Conservation (phyloP, 2,888 invertebrate species). For the Agrilus cyanescens region DNA sequence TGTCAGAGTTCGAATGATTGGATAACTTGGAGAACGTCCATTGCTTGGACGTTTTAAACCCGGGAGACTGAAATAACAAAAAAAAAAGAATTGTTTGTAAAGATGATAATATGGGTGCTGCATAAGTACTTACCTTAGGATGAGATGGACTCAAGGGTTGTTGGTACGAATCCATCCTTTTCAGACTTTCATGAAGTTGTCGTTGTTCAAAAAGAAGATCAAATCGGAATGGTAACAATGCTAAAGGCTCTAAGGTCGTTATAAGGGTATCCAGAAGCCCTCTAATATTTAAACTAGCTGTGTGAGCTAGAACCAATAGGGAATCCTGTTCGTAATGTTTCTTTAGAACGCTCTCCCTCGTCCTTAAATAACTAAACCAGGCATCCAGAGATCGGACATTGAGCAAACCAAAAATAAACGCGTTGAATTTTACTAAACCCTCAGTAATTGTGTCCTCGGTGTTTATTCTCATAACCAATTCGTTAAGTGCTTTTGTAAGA, state of each 20-base stretch:
- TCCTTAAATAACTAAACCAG: conserved; percentile 78
- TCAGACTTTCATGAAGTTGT: conserved; percentile 63
- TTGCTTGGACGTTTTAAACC: conserved; percentile 32
- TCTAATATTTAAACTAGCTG: conserved; percentile 47
- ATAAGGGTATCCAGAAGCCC: conserved; percentile 62
- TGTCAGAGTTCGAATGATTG: conserved; percentile 41
- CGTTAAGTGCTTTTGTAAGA: conserved; percentile 71
- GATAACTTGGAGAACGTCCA: conserved; percentile 44
- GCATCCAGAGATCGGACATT: conserved; percentile 82
- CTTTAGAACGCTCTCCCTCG: conserved; percentile 67
- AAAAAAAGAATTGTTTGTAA: not conserved
- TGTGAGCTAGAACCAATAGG: conserved; percentile 53
- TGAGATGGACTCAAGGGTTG: conserved; percentile 31
- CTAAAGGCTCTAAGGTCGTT: conserved; percentile 65
- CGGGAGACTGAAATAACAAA: conserved; percentile 20
- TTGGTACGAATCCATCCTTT: conserved; percentile 44
- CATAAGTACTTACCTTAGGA: conserved; percentile 20
- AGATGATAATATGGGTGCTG: no score
- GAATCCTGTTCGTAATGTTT: conserved; percentile 71
- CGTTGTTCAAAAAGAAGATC: conserved; percentile 71
- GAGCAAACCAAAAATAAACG: conserved; percentile 74
- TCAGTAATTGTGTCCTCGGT: conserved; percentile 72
- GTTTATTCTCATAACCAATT: conserved; percentile 71
- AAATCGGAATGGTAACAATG: conserved; percentile 67
- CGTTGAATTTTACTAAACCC: conserved; percentile 77